These are phyloP conservation scores for Neomonachus schauinslandi DNA, from an alignment of 2,113 vertebrate genomes.

Conservation along the genomic window DNA sequence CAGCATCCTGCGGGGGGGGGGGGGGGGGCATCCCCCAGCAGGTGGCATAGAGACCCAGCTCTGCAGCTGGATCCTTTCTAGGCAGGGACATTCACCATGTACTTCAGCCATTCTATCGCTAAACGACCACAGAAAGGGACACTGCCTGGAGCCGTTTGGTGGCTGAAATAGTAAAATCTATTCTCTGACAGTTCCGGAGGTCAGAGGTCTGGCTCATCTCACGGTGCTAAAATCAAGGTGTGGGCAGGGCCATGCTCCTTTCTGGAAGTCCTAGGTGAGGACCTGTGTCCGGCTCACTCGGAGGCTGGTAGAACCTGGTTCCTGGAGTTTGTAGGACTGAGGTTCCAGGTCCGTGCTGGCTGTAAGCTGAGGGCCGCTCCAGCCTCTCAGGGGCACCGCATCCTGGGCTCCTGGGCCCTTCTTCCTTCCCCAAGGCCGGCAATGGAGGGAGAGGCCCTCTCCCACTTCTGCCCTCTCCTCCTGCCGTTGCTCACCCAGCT, in stretches of 20 bases:
- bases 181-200: background rate
- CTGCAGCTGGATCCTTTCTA: background rate
- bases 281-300: fast-evolving
- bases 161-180: background rate
- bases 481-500: background rate
- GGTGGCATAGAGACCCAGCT: background rate
- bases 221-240: background rate
- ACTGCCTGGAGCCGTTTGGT: too few relatives aligned
- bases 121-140: background rate
- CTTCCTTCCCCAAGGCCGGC: background rate
- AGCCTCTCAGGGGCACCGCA: too few relatives aligned
- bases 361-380: background rate
- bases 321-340: background rate
- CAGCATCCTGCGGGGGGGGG: too few relatives aligned
- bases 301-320: background rate
- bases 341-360: background rate
- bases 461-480: background rate
- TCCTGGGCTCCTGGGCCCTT: background rate
- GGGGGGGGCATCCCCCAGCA: background rate
- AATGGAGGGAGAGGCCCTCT: background rate
- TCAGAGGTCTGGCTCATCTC: background rate
- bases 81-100: background rate
- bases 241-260: background rate
- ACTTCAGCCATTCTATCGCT: background rate
- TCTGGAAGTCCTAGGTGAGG: background rate